A percentile compares a stretch with the other conserved stretches of the same genome.
phyloP scores from a whole-genome alignment of 2,888 invertebrate species.

The Geotrupes spiniger region DNA sequence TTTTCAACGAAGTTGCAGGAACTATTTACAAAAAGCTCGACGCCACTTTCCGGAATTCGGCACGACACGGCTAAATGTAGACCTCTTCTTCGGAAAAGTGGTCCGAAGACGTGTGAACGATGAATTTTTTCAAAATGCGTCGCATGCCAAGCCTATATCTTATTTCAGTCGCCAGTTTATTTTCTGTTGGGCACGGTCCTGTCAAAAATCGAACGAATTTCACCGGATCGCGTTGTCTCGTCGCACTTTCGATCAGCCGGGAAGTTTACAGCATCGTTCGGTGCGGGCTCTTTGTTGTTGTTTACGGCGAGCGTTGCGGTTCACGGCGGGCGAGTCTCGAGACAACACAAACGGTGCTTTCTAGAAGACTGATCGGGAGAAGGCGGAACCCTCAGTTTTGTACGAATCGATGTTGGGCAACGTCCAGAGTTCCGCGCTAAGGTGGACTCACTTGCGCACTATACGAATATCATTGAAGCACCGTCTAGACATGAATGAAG shows the following conservation, averaged over 20 bases:
- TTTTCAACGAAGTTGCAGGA: too few relatives aligned
- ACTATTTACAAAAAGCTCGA: too few relatives aligned
- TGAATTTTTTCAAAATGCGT: constrained; percentile 69
- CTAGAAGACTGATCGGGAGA: neutral
- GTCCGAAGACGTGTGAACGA: constrained; percentile 75
- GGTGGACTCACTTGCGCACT: constrained; percentile 11
- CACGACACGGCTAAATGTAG: constrained; percentile 26
- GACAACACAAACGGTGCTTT: too few relatives aligned
- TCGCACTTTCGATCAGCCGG: neutral
- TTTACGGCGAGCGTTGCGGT: neutral
- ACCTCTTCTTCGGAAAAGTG: constrained; percentile 66
- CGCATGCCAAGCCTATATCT: constrained; percentile 73
- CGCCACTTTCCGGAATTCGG: too few relatives aligned
- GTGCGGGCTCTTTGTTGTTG: neutral
- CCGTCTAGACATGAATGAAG: too few relatives aligned
- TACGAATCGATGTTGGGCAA: constrained; percentile 19
- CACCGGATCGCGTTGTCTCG: neutral
- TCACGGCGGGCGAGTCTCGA: neutral
- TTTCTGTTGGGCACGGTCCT: constrained; percentile 16
- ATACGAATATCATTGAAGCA: too few relatives aligned
- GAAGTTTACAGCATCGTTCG: neutral
- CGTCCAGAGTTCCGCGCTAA: neutral
- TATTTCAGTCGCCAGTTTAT: constrained; percentile 60
- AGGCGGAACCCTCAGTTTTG: constrained; percentile 1
- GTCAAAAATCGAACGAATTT: neutral